Base-by-base conservation (phyloP, 92 coral and sea anemone species). In the Diadumene lineata region DNA sequence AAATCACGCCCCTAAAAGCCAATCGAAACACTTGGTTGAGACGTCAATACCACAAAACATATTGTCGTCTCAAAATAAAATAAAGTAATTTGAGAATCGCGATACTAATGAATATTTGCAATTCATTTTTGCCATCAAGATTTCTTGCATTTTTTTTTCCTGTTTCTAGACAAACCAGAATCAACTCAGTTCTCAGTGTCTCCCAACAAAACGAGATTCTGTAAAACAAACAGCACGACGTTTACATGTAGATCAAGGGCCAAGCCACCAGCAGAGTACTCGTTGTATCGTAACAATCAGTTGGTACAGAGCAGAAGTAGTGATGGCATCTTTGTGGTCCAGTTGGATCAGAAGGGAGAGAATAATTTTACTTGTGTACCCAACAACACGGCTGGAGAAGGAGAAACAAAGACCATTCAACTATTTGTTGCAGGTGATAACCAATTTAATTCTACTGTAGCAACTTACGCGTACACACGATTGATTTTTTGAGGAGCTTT, bases 191-290 rank as follows among this genome's bases (percentile, higher is more conserved):
- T 69, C 38, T n/a, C 60, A 26, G 10, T 13, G 1, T 46, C 74
- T 24, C 74, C 60, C 16, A 50, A 30, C 38, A 7, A 38, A 4
- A 21, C 26, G 0, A 28, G 11, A 11, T 60, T 74, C 46, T 81
- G 85, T 28, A 38, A 1, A 24, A 68, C 61, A 33, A 71, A 66
- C 18, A 18, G 9, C 30, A 18, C 77, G 53, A 30, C 68, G 18
- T 26, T 85, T 11, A 85, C 31, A 68, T 85, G 90, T 69, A 68
- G 27, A 19, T 46, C 85, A 21, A 68, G 57, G 30, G 85, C 90
- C 50, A 74, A 70, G 24, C 90, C 90, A 11, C 62, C 16, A 1
- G 73, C 78, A 17, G 56, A 64, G 30, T 82, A 76, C 74, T 38
- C 31, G 1, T 82, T 76, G 34, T 73, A 58, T 71, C 71, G 64